Evolutionary conservation across 2,888 invertebrate genomes (phyloP).

Genomic region (Melikaiella ostensackeni): DNA sequence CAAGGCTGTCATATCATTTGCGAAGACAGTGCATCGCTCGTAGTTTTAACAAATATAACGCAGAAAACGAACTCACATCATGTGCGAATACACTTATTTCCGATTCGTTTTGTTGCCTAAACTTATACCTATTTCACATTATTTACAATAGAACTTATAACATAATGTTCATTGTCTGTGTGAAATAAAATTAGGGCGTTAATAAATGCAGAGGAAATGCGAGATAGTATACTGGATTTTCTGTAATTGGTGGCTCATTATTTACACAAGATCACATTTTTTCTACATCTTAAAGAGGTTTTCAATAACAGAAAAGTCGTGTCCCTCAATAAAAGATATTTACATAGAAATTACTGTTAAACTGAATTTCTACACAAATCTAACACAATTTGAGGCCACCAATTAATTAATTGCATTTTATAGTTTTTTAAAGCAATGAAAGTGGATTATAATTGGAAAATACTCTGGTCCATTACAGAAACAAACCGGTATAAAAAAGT

Average conservation of each 20-base stretch:
- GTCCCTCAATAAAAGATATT: background rate
- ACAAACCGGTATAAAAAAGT: slow-evolving; percentile 28
- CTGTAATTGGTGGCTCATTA: slow-evolving; percentile 40
- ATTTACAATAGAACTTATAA: slow-evolving; percentile 50
- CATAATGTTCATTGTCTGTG: slow-evolving; percentile 16
- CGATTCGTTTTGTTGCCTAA: slow-evolving; percentile 3
- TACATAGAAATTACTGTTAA: background rate
- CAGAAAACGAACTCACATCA: background rate
- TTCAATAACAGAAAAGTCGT: background rate
- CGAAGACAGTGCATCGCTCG: slow-evolving; percentile 39
- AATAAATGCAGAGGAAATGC: slow-evolving; percentile 51
- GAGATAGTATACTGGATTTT: slow-evolving; percentile 44
- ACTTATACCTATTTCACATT: slow-evolving; percentile 43
- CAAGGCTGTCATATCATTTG: slow-evolving; percentile 45
- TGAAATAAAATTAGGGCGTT: slow-evolving; percentile 30
- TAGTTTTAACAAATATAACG: slow-evolving; percentile 10
- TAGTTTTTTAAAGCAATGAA: background rate
- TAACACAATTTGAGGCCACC: background rate
- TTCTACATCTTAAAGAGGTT: slow-evolving; percentile 10
- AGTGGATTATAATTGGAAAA: slow-evolving; percentile 2
- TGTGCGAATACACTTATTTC: slow-evolving; percentile 9
- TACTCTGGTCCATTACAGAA: slow-evolving; percentile 29
- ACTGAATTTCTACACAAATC: background rate
- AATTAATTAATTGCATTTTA: background rate
- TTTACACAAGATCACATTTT: slow-evolving; percentile 25